Conservation (phyloP, 2,888 invertebrate species). For the Meteorus cinctellus region DNA sequence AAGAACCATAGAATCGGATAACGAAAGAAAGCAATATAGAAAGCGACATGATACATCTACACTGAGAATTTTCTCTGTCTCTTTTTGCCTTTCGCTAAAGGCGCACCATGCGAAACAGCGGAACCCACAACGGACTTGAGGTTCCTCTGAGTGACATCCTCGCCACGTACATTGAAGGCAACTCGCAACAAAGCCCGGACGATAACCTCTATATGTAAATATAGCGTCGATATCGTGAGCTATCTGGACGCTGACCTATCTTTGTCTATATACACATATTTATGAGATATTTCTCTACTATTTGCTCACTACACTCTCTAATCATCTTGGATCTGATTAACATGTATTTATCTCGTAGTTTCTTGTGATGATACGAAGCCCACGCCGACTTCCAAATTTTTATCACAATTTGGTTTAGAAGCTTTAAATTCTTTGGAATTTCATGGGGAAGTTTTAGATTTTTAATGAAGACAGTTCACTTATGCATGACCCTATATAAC, state of each 20-base stretch:
- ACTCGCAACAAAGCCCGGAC: constrained; percentile 65
- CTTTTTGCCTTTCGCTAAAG: constrained; percentile 42
- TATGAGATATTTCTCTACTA: no score
- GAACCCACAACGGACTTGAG: constrained; percentile 55
- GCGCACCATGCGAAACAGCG: constrained; percentile 58
- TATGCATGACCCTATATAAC: no score
- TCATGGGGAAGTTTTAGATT: no score
- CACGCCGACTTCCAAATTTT: no score
- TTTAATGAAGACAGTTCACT: no score
- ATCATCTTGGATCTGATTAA: no score
- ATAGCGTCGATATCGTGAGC: constrained; percentile 54
- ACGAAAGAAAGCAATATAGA: constrained; percentile 55
- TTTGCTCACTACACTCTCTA: no score
- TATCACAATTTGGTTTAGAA: no score
- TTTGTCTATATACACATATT: neutral
- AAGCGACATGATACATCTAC: constrained; percentile 42
- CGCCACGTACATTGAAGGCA: constrained; percentile 70
- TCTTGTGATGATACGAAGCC: no score
- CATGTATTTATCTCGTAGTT: no score
- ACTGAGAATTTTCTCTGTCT: constrained; percentile 29
- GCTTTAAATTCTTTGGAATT: no score
- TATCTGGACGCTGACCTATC: constrained; percentile 45
- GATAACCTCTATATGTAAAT: constrained; percentile 68
- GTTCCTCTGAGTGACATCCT: constrained; percentile 68
- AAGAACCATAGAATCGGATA: constrained; percentile 52